Conservation (phyloP, 2,888 invertebrate genomes). For the Ennomos quercinarius region DNA sequence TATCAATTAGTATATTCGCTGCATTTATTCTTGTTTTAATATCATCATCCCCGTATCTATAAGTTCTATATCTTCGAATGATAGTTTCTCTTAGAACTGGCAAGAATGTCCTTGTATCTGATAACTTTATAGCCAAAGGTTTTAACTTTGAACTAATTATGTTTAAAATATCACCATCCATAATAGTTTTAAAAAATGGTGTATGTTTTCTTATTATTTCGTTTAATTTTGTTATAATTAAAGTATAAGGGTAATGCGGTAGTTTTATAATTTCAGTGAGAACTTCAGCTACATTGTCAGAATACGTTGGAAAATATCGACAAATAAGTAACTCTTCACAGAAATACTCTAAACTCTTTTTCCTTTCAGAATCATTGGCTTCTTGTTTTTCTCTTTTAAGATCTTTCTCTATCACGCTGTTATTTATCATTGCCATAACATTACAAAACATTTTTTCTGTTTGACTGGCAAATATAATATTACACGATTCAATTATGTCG, state of each 20-base stretch:
- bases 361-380: conserved; percentile 4
- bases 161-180: conserved; percentile 37
- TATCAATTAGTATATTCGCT: conserved; percentile 51
- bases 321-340: conserved; percentile 45
- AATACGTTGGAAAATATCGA: conserved; percentile 50
- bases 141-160: conserved; percentile 35
- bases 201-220: conserved; percentile 30
- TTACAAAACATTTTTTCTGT: not conserved
- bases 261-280: conserved; percentile 47
- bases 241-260: conserved; percentile 39
- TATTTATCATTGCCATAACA: not conserved
- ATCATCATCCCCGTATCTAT: conserved; percentile 24
- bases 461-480: conserved; percentile 3
- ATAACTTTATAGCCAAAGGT: conserved; percentile 16
- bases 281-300: conserved; percentile 49
- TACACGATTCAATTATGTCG: conserved; percentile 7
- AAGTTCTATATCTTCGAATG: conserved; percentile 43
- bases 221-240: conserved; percentile 29
- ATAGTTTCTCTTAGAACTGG: conserved; percentile 36
- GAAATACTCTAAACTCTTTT: conserved; percentile 3
- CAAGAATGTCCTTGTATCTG: conserved; percentile 37
- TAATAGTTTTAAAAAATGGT: conserved; percentile 40
- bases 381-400: not conserved
- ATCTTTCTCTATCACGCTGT: not conserved
- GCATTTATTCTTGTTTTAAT: conserved; percentile 44